Base-by-base conservation (phyloP, 2,888 invertebrate genomes). In the Catonia carolina region DNA sequence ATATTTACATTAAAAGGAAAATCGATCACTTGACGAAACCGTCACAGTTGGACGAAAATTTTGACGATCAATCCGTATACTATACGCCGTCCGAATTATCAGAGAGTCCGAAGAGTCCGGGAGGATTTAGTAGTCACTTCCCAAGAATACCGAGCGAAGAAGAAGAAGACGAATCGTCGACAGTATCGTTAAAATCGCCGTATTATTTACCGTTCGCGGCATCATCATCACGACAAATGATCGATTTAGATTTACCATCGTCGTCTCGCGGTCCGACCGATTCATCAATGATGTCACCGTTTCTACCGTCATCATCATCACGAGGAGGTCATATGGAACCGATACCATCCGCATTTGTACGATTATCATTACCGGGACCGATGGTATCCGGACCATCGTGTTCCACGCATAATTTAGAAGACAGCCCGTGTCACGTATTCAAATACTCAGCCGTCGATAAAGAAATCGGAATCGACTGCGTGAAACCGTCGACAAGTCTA, bases 41-140 rank as follows among this genome's bases (percentile, higher is more conserved):
- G 62, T 52, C 65, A 65, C 48, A 50, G 70, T 67, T 20, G 6
- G 63, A 62, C 14, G 63, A 63, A 51, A 17, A 48, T 5, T 82
- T 83, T 64, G 86, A 86, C 72, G 82, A 78, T 69, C 75, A 82
- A 66, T 86, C 86, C 50, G 80, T 89, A 52, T 90, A 90, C 72
- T 90, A 88, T 73, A 89, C 90, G 48, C 89, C 90, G 10, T 85
- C 85, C 2, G 87, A 86, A 69, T 70, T 83, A 31, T 84, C 84
- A 1, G 65, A 81, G 61, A 61, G 62, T 18, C 61, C 61, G 2
- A 56, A 57, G 39, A 60, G 22, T 27, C 53, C 41, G 2, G 22
- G 3, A 15, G 39, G 53, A 12, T 27, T 6, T 27, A 27, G 8
- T 27, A 27, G 8, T 27, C 27, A 27, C 5, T 53, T 53, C 17